Conservation (phyloP, 2,797 vertebrate genomes). For the Sciurus vulgaris region DNA sequence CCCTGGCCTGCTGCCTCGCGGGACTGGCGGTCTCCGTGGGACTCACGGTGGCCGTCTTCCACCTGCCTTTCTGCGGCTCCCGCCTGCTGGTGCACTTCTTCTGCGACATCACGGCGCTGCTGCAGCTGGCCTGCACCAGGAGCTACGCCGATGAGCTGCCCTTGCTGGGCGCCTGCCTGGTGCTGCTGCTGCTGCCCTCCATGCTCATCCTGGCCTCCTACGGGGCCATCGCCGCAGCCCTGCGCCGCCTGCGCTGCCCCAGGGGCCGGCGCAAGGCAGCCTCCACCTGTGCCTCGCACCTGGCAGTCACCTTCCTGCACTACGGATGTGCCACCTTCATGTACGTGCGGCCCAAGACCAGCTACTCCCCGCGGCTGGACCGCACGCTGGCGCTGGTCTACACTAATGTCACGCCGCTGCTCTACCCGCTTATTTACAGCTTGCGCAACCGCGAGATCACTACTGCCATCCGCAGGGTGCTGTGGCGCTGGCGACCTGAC, state of each 20-base stretch:
- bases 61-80: constrained; percentile 84
- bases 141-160: constrained; percentile 80
- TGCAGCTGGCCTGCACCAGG: constrained; percentile 83
- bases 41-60: constrained; percentile 83
- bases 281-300: constrained; percentile 83
- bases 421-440: constrained; percentile 88
- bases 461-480: constrained; percentile 78
- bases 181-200: constrained; percentile 85
- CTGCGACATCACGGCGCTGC: constrained; percentile 81
- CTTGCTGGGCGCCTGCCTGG: constrained; percentile 82
- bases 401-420: constrained; percentile 86
- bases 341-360: constrained; percentile 85
- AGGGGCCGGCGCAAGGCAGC: constrained; percentile 82
- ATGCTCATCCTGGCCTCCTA: constrained; percentile 86
- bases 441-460: constrained; percentile 86
- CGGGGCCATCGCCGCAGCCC: constrained; percentile 58
- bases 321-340: constrained; percentile 87
- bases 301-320: constrained; percentile 85
- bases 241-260: constrained; percentile 54
- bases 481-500: constrained; percentile 64
- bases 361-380: constrained; percentile 81
- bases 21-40: constrained; percentile 77
- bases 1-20: constrained; percentile 77
- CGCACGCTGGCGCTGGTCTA: constrained; percentile 87
- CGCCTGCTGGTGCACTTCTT: constrained; percentile 86